Evolutionary conservation across 2,797 vertebrate genomes (phyloP), one percentile per base, ranked within the genome.

Genomic region (Cheirogaleus major): DNA sequence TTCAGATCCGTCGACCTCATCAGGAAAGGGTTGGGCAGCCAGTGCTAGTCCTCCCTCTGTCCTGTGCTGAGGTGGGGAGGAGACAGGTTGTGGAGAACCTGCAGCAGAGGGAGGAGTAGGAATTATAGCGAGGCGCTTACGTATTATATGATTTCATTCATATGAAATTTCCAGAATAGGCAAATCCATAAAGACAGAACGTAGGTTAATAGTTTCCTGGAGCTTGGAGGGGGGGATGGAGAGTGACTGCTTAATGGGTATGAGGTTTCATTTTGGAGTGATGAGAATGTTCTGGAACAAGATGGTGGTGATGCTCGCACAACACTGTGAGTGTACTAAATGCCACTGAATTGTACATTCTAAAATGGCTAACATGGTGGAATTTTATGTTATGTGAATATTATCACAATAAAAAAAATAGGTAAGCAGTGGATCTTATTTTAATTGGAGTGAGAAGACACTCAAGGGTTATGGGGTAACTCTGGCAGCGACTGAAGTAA

Each of bases 321-420:
- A 48, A 41, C 23, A 43, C 1, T 57, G 41, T 50, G 7, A n/a
- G 38, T 27, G 12, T 65, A 27, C 48, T 14, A 67, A 91, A 75
- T 32, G 52, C 48, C 23, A n/a, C 81, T 10, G 52, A 80, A 43
- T 14, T 80, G 15, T n/a, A 32, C 27, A 50, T 9, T 90, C 69
- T 92, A 25, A 95, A 92, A 79, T 75, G 50, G 67, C 41, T 50
- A 50, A 89, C 59, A 55, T 25, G 27, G 38, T 84, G 30, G 38
- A 79, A 41, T 78, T 87, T 69, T 25, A 25, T 70, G 38, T 80
- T 86, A 93, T 18, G 20, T 82, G 43, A 81, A 70, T 89, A 93
- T 86, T 95, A 27, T 30, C 67, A 55, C 43, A 81, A 81, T 63
- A 83, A 93, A 92, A 92, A 88, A 89, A 69, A 18, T 13, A 67